These are phyloP conservation scores for Epiblema foenella DNA, from an alignment of 2,888 invertebrate genomes.

Conservation along the genomic window DNA sequence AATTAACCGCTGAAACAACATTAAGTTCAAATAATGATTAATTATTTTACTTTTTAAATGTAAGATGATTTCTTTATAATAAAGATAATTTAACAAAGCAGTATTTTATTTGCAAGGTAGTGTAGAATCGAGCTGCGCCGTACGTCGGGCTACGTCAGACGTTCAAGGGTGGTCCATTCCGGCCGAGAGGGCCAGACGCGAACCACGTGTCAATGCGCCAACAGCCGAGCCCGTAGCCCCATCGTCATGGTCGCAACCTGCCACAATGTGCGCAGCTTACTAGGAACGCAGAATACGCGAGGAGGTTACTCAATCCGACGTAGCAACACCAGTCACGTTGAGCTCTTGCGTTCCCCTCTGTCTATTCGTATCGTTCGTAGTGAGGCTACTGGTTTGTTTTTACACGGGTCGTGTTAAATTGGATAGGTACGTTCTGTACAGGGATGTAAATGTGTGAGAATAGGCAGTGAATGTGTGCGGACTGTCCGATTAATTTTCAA, in stretches of 20 bases:
- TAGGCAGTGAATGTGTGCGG: conserved; percentile 41
- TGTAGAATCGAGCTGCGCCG: not conserved
- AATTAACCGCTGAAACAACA: conserved; percentile 49
- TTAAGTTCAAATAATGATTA: conserved; percentile 44
- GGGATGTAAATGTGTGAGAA: conserved; percentile 42
- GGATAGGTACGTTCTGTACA: conserved; percentile 48
- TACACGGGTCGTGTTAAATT: conserved; percentile 47
- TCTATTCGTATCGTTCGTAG: not conserved
- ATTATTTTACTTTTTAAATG: conserved; percentile 29
- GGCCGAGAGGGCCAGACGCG: conserved; percentile 45
- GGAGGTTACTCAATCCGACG: conserved; percentile 50
- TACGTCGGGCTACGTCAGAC: not conserved
- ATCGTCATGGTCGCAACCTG: conserved; percentile 67
- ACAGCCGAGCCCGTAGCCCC: conserved; percentile 52
- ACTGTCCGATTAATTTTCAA: conserved; percentile 41
- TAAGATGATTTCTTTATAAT: not conserved
- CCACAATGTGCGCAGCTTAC: conserved; percentile 77
- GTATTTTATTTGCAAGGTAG: conserved; percentile 20
- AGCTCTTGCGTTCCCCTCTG: conserved; percentile 50
- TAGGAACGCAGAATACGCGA: conserved; percentile 65
- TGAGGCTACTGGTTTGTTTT: conserved; percentile 7
- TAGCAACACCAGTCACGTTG: conserved; percentile 48
- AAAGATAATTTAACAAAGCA: not conserved
- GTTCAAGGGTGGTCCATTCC: conserved; percentile 46
- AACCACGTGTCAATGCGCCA: conserved; percentile 46